phyloP scores from a whole-genome alignment of 2,888 invertebrate genomes.

The Labia minor region DNA sequence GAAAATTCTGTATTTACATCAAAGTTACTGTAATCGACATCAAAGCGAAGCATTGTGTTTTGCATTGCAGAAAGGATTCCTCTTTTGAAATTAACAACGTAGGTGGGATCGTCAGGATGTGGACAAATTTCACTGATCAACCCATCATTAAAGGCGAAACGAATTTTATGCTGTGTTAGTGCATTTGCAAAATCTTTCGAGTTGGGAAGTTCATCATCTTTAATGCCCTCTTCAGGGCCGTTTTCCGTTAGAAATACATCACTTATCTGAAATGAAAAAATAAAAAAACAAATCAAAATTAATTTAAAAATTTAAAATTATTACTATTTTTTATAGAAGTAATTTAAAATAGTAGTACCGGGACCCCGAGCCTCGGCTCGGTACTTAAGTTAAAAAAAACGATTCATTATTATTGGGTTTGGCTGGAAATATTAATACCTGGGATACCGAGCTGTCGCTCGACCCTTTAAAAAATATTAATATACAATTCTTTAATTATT shows the following conservation, averaged over 20 bases:
- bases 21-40: constrained; percentile 58
- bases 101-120: constrained; percentile 54
- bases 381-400: too few species aligned
- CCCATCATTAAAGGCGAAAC: constrained; percentile 80
- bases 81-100: constrained; percentile 82
- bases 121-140: constrained; percentile 75
- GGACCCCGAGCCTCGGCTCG: too few species aligned
- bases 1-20: constrained; percentile 45
- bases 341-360: too few species aligned
- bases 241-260: constrained; percentile 21
- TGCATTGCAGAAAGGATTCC: constrained; percentile 77
- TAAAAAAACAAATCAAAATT: background rate
- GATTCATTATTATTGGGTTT: too few species aligned
- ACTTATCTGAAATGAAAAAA: constrained; percentile 21
- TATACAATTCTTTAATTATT: too few species aligned
- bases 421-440: too few species aligned
- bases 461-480: too few species aligned
- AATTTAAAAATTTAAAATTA: too few species aligned
- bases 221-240: constrained; percentile 22
- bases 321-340: too few species aligned
- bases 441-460: too few species aligned
- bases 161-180: constrained; percentile 29
- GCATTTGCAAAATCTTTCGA: constrained; percentile 24
- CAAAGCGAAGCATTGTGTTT: constrained; percentile 78
- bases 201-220: constrained; percentile 21